Percentiles rank a stretch among this genome's conserved stretches.
These are phyloP conservation scores for Tipula helvola DNA, from an alignment of 2,888 invertebrate species.

Conservation along the genomic window DNA sequence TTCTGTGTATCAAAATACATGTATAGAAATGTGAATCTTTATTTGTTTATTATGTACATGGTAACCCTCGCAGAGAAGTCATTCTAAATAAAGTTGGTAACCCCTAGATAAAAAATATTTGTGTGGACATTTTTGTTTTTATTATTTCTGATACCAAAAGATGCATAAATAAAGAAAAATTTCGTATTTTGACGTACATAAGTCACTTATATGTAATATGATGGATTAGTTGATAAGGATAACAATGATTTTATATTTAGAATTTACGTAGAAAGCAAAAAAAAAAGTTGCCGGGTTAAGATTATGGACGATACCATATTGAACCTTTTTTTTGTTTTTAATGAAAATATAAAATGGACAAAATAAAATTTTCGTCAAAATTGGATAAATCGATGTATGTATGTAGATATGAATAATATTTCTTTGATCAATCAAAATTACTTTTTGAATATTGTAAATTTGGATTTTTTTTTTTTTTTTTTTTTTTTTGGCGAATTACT, in stretches of 20 bases:
- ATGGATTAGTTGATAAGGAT: not conserved
- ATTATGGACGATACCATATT: not conserved
- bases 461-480: not conserved
- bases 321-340: not conserved
- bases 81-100: not conserved
- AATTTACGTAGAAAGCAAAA: not conserved
- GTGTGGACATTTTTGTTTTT: not conserved
- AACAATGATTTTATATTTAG: not conserved
- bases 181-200: not conserved
- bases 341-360: not conserved
- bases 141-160: not conserved
- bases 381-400: not conserved
- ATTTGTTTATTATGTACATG: not conserved
- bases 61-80: not conserved
- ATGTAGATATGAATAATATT: not conserved
- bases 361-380: not conserved
- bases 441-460: not conserved
- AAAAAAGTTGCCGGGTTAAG: not conserved
- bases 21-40: not conserved
- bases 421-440: not conserved
- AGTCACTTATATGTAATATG: not conserved
- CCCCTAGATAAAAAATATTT: not conserved
- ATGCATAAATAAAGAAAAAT: not conserved
- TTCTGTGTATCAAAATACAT: not conserved
- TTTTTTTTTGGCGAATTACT: not conserved